phyloP scores from a whole-genome alignment of 2,888 invertebrate species.

The Acrobasis suavella region DNA sequence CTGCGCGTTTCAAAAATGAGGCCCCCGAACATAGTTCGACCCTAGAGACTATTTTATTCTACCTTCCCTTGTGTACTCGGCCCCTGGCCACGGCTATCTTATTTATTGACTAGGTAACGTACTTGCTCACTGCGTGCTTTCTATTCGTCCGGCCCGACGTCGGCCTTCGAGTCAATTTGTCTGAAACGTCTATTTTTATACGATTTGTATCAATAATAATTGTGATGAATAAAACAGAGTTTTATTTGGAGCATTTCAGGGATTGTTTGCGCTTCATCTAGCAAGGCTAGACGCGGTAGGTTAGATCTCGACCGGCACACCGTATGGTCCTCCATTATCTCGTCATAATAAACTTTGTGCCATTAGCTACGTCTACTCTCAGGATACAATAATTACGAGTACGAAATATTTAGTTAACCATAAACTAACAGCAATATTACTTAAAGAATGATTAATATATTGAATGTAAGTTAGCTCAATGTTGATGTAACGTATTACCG shows the following conservation, averaged over 20 bases:
- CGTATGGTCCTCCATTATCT: constrained; percentile 59
- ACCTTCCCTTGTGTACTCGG: constrained; percentile 36
- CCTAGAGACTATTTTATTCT: constrained; percentile 33
- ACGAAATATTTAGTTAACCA: constrained; percentile 68
- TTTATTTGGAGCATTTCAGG: constrained; percentile 80
- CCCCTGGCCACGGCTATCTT: constrained; percentile 38
- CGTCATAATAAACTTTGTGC: constrained; percentile 79
- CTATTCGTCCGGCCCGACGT: constrained; percentile 53
- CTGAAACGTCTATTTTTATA: constrained; percentile 63
- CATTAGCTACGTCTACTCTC: constrained; percentile 73
- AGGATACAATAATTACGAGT: constrained; percentile 62
- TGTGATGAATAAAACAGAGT: constrained; percentile 82
- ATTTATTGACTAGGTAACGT: constrained; percentile 61
- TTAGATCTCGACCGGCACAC: constrained; percentile 60
- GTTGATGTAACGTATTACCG: constrained; percentile 75
- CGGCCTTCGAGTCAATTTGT: constrained; percentile 71
- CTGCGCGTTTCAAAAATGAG: no score
- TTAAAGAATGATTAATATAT: constrained; percentile 77
- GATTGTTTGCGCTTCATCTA: constrained; percentile 73
- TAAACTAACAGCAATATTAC: constrained; percentile 80
- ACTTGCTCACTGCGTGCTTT: constrained; percentile 76
- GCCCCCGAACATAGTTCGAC: constrained; percentile 49
- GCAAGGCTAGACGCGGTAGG: constrained; percentile 70
- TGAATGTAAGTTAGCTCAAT: constrained; percentile 81
- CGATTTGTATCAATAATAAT: constrained; percentile 73